Conservation (phyloP, 2,797 vertebrate species). For the Ceryle rudis region DNA sequence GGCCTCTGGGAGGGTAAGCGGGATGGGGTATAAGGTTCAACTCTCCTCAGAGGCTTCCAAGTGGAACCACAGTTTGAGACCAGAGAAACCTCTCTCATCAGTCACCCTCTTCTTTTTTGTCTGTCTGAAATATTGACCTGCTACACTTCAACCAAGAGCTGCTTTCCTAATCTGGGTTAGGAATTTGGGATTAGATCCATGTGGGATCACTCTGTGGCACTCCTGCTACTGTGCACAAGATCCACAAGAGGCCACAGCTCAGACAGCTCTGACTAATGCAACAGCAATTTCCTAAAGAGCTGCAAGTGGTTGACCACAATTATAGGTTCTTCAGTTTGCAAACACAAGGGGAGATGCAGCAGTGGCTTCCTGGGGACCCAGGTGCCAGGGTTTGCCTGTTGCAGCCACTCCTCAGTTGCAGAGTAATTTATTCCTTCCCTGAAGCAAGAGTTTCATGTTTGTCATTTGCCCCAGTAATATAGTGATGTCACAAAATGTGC, state of each 20-base stretch:
- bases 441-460: not conserved
- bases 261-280: not conserved
- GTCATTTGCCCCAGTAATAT: not conserved
- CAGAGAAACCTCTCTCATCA: not conserved
- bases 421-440: not conserved
- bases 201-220: not conserved
- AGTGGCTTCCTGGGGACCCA: accelerated
- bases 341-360: not conserved
- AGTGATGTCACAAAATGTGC: not conserved
- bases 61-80: not conserved
- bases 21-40: not conserved
- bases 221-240: not conserved
- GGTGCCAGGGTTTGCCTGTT: not conserved
- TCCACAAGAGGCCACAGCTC: not conserved
- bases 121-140: not conserved
- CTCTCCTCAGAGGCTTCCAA: not conserved
- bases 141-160: not conserved
- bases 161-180: not conserved
- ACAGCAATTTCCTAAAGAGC: not conserved
- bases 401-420: not conserved
- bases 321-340: not conserved
- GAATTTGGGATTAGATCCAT: not conserved
- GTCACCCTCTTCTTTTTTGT: not conserved
- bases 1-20: not conserved
- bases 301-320: not conserved